A percentile compares a stretch with the other conserved stretches of the same genome.
phyloP scores from a whole-genome alignment of 2,797 vertebrate genomes.

The Mustela erminea region DNA sequence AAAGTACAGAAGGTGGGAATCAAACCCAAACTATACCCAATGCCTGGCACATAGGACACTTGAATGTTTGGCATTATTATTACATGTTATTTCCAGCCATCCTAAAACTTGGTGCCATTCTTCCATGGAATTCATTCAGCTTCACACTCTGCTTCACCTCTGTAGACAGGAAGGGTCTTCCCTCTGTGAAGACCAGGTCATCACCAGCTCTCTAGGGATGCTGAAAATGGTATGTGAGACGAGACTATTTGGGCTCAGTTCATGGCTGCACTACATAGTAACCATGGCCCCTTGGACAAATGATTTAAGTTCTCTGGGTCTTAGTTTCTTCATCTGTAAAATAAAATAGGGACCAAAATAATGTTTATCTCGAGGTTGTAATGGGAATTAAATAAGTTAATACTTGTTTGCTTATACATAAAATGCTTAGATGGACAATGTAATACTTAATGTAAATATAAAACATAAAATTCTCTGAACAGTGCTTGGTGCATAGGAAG shows the following conservation, averaged over 20 bases:
- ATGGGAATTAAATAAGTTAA: background rate
- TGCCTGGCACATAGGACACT: background rate
- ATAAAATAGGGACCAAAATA: background rate
- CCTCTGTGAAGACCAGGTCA: background rate
- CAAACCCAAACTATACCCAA: background rate
- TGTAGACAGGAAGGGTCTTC: background rate
- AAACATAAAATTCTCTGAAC: background rate
- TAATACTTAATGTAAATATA: background rate
- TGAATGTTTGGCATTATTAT: background rate
- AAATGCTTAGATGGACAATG: background rate
- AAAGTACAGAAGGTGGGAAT: background rate
- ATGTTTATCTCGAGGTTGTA: background rate
- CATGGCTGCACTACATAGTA: background rate
- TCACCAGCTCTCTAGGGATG: background rate
- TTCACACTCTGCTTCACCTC: background rate
- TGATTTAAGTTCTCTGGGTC: background rate
- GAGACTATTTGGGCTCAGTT: background rate
- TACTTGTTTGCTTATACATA: background rate
- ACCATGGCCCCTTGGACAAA: background rate
- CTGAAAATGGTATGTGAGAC: background rate
- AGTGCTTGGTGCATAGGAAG: background rate
- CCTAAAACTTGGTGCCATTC: background rate
- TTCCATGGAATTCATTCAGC: background rate
- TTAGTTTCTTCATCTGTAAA: slow-evolving; percentile 25
- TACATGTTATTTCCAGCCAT: background rate